Evolutionary conservation across 2,797 vertebrate species (phyloP), one percentile per base, ranked within the genome.

Genomic region (Acanthis flammea): DNA sequence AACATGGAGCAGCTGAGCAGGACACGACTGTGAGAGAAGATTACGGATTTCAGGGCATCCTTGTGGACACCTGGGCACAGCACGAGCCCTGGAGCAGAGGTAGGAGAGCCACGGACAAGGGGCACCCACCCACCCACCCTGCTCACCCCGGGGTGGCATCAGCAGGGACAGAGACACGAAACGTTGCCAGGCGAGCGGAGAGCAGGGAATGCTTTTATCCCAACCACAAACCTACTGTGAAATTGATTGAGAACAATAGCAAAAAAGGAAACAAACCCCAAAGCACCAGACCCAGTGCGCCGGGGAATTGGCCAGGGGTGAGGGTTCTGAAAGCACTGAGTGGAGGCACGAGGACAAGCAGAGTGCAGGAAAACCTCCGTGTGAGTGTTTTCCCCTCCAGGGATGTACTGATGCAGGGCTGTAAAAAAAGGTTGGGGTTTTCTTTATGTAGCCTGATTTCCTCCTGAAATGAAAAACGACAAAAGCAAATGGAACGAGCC

Each of bases 371-470:
- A 94, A 96, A 95, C 78, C 79, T 93, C 93, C 0, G 3, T 37
- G 88, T 48, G 73, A 97, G 94, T 23, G 71, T 39, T 84, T 89
- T 60, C 72, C 97, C 97, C 95, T 79, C 8, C 7, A 90, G 97
- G 96, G 94, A 95, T 63, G 84, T 9, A 9, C 30, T 67, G 90
- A 95, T 97, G 94, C 77, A 51, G 88, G 41, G 87, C 96, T 94
- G 96, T 55, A 72, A 45, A 86, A 91, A 91, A 83, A 48, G 66
- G n/a, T 27, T 28, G 50, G 82, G 13, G 30, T 51, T 83, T 57
- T 72, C 76, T 95, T 94, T 90, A 53, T 16, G 84, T 35, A 89
- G 94, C 92, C 95, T 95, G 84, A 96, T 96, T 97, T 96, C 83
- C 79, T 96, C 88, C 85, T 15, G 17, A 96, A 97, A 93, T 67